Base-by-base conservation (phyloP, 1,140 invertebrate genomes). In the Marisa cornuarietis region DNA sequence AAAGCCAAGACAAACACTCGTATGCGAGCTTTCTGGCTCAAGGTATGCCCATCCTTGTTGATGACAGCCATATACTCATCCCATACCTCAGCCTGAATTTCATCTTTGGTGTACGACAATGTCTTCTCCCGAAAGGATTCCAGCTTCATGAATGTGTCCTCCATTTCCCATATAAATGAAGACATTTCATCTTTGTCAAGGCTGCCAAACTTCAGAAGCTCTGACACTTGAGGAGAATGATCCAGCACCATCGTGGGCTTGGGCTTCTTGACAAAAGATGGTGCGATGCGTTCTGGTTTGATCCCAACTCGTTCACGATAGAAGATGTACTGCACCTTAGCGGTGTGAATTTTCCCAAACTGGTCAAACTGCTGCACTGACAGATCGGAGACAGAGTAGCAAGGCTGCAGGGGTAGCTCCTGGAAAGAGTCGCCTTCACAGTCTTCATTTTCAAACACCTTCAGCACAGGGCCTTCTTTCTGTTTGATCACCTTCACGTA, bases 281-380 rank as follows among this genome's bases (percentile, higher is more conserved):
- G 85, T 26, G 87, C 87, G 54, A 99, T 96, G 90, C 99, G 96
- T 18, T 98, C 98, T 0, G 98, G 96, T 85, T 98, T 92, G 20
- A 99, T 96, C 8, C 98, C 98, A 0, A 99, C 97, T 51, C 97
- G 93, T 90, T 99, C 98, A 90, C 99, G 99, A 91, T 99, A 99
- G 91, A 99, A 98, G 54, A 99, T 95, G 88, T 99, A 99, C 88
- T 99, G 98, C 20, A 82, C 79, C 91, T 99, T 99, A 22, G 99
- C 94, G 0, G 98, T 99, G 91, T 99, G 99, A 85, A 99, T 99
- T 92, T 99, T 99, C 9, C 98, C 98, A 90, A 96, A 99, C 87
- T 98, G 95, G 92, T 99, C 98, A 90, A 96, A 99, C 90, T 99
- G 98, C 91, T 99, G 98, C 49, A 97, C 95, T n/a, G 95, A 95